These are phyloP conservation scores for Latrodectus geometricus DNA, from an alignment of 1,140 invertebrate species.

Conservation along the genomic window DNA sequence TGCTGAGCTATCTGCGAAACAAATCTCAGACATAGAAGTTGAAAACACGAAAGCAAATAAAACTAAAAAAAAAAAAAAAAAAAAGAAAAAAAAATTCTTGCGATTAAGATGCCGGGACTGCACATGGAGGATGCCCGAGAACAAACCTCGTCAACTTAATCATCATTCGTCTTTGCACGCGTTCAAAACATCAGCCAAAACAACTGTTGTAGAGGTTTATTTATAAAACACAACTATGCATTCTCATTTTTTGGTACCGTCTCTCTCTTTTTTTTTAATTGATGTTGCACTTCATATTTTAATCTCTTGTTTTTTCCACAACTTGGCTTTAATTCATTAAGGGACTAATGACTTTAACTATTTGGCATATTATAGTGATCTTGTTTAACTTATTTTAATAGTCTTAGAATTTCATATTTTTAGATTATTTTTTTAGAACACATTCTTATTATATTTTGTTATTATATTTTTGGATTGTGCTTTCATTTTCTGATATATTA, in stretches of 20 bases:
- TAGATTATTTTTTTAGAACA: too few relatives aligned
- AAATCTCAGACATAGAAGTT: slow-evolving; percentile 35
- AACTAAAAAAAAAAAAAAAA: background rate
- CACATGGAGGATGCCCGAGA: background rate
- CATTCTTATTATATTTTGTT: too few relatives aligned
- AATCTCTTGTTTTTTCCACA: too few relatives aligned
- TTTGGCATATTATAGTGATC: too few relatives aligned
- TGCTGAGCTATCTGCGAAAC: slow-evolving; percentile 20
- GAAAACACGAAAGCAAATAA: slow-evolving; percentile 12
- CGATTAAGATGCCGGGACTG: background rate
- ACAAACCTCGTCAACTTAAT: slow-evolving; percentile 37
- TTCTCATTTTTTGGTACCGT: slow-evolving; percentile 17
- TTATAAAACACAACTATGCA: slow-evolving; percentile 56
- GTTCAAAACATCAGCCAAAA: slow-evolving; percentile 58
- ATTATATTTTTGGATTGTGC: too few relatives aligned
- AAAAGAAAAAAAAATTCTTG: background rate
- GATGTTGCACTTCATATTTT: too few relatives aligned
- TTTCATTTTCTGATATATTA: too few relatives aligned
- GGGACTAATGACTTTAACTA: too few relatives aligned
- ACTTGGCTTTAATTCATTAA: too few relatives aligned
- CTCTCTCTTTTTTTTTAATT: background rate
- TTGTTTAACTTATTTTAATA: too few relatives aligned
- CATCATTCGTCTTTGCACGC: slow-evolving; percentile 52
- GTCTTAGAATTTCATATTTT: too few relatives aligned
- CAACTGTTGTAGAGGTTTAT: slow-evolving; percentile 47